Evolutionary conservation across 2,113 vertebrate species (phyloP).

Genomic region (Zapornia atra): DNA sequence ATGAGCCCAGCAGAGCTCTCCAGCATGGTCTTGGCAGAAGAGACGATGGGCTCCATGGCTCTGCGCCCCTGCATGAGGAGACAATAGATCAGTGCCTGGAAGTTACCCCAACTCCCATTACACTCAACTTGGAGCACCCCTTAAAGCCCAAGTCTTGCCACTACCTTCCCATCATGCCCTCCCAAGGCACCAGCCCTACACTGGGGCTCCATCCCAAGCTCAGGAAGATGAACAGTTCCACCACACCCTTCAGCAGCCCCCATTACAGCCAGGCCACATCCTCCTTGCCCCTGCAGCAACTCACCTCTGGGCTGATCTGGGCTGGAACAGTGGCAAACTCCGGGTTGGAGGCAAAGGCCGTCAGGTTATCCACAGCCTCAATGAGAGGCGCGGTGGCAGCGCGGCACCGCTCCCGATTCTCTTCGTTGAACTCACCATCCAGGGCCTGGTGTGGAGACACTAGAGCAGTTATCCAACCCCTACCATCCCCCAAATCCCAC

Average conservation of each 20-base stretch:
- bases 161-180: not conserved
- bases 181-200: not conserved
- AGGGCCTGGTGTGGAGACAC: constrained; percentile 80
- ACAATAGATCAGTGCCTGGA: not conserved
- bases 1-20: constrained; percentile 94
- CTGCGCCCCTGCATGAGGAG: constrained; percentile 82
- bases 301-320: constrained; percentile 93
- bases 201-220: not conserved
- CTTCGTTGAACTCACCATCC: constrained; percentile 91
- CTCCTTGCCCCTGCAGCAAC: not conserved
- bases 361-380: constrained; percentile 96
- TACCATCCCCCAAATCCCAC: not conserved
- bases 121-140: not conserved
- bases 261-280: not conserved
- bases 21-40: constrained; percentile 91
- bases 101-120: not conserved
- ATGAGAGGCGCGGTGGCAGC: constrained; percentile 91
- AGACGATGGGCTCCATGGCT: constrained; percentile 93
- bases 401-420: constrained; percentile 91
- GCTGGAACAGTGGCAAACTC: constrained; percentile 95
- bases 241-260: not conserved
- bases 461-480: not conserved
- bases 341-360: constrained; percentile 94
- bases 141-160: not conserved
- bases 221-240: not conserved